These are phyloP conservation scores for Scaptomyza montana DNA, from an alignment of 1,140 invertebrate genomes.

Conservation along the genomic window DNA sequence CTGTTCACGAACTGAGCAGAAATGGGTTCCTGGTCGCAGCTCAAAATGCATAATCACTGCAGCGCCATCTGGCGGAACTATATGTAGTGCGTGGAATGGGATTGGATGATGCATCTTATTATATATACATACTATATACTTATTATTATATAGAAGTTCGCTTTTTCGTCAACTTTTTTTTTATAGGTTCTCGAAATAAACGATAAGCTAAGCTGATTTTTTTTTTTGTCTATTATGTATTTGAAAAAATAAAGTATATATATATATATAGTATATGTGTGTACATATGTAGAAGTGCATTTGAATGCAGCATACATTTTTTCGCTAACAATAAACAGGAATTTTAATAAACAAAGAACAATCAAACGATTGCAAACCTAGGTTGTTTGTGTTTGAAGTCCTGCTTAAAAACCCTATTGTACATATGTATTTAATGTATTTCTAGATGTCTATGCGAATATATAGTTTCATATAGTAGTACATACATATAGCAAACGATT, in stretches of 20 bases:
- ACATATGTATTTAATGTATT: conserved; percentile 44
- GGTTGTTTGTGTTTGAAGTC: conserved; percentile 1
- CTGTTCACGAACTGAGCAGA: conserved; percentile 77
- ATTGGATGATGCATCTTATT: background rate
- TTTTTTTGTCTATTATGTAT: conserved; percentile 8
- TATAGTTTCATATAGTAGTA: conserved; percentile 6
- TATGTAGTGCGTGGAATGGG: conserved; percentile 17
- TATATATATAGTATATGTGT: background rate
- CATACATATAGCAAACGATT: conserved; percentile 19
- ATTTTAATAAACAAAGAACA: conserved; percentile 9
- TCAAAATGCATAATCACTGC: conserved; percentile 9
- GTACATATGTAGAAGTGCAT: background rate
- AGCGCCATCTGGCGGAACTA: conserved; percentile 1
- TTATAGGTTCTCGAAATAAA: background rate
- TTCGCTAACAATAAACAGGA: conserved; percentile 8
- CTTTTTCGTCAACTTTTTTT: conserved; percentile 2
- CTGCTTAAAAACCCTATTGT: conserved; percentile 18
- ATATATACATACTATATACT: background rate
- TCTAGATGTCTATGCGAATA: conserved; percentile 60
- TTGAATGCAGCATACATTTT: conserved; percentile 4
- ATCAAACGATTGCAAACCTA: conserved; percentile 19
- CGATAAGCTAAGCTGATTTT: conserved; percentile 11
- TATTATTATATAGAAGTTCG: conserved; percentile 8
- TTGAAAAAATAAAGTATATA: background rate
- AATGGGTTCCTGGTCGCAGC: conserved; percentile 60